Evolutionary conservation across 1,140 invertebrate species (phyloP), one percentile per base, ranked within the genome.

Genomic region (Drosophila navojoa): DNA sequence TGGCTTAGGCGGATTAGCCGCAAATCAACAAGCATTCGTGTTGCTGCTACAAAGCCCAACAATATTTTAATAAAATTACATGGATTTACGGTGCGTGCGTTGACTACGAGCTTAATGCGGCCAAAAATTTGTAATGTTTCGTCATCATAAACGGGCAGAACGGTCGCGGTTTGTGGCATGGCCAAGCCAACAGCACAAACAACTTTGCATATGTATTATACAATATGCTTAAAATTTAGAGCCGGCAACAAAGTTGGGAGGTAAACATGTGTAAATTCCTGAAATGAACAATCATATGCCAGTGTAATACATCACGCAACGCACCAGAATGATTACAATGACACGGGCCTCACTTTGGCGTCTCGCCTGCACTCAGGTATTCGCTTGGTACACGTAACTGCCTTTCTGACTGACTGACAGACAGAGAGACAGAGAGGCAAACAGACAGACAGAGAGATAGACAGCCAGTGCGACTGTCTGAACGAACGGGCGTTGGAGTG

Each of bases 31-130:
- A 79, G 76, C 73, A 84, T 70, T 61, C 40, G 45, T 35, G 62
- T 47, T 66, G 32, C 35, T 66, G 32, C 35, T 27, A 52, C 58
- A 79, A 89, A 79, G 77, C 79, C 64, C 62, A 74, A 79, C 76
- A 84, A 89, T 89, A 89, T 89, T 89, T 89, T 89, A 75, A 77
- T 68, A 61, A 89, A 89, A 89, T 89, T 90, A 89, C 84, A 69
- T 15, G 84, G 84, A 89, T 89, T 84, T 80, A 75, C 79, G 80
- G 62, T 80, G 63, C 63, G 78, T 72, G 75, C 52, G 50, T 66
- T 50, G 67, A 49, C 74, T 61, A 79, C 76, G 78, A 81, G 72
- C 69, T 71, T 86, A 86, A 87, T 78, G 68, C 75, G 78, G 58
- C 63, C 69, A 72, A 75, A 69, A 71, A 86, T 87, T 81, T 67